Evolutionary conservation across 2,888 invertebrate species (phyloP), one percentile per base, ranked within the genome.

Genomic region (Ophion ventricosus): DNA sequence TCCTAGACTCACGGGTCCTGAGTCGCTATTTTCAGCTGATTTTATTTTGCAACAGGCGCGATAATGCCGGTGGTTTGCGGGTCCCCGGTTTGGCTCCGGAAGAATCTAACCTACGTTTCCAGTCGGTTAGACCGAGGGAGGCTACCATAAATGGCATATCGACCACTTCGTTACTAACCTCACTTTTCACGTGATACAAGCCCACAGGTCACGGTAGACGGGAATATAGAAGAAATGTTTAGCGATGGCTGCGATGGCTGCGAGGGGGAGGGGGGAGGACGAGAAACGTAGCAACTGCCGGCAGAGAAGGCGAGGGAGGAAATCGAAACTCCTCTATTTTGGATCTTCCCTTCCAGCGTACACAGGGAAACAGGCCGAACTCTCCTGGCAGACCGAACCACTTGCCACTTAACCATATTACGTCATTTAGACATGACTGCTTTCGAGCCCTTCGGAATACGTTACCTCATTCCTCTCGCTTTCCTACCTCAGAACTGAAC

Each of bases 11-110:
- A 59, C 26, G 29, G 7, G 56, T 84, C 84, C 73, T 80, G 11
- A 67, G 59, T 69, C 75, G 75, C 82, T 89, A 88, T 85, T 88
- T 89, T 87, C 87, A 82, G 79, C 79, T 86, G 81, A 76, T 86
- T 88, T 80, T 82, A 86, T 82, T 87, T 82, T 70, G 54, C 80
- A 61, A 57, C 66, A 56, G 77, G 75, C 78, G 82, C 35, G 61
- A 77, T 75, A 75, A 74, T 25, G 74, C 61, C 54, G 20, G 57
- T 66, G 78, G 49, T 75, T 57, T 56, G 17, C 49, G 49, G 78
- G 49, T 75, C 54, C 29, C 49, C 4, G 49, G 49, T 49, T 17
- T 2, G 14, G 49, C 2, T 49, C 17, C 17, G 17, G 49, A 49
- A 17, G 17, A 49, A 17, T 49, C 49, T 17, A 17, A 4, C 2